These are phyloP conservation scores for Peromyscus polionotus DNA, from an alignment of 2,113 vertebrate genomes.

Conservation along the genomic window DNA sequence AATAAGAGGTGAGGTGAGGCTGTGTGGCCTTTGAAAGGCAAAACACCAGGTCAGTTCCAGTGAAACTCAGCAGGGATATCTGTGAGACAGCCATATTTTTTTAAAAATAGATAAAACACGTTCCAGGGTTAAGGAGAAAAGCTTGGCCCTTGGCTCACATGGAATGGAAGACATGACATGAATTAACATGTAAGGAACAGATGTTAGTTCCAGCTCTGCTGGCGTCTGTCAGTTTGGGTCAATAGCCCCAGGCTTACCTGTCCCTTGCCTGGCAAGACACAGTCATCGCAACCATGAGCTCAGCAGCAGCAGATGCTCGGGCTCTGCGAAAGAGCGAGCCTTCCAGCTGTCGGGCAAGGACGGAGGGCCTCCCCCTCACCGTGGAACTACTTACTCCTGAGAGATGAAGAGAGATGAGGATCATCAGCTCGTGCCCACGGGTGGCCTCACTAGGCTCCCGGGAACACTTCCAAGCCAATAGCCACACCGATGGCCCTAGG, in stretches of 20 bases:
- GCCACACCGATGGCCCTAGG: not conserved
- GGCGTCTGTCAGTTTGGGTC: not conserved
- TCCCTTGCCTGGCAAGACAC: not conserved
- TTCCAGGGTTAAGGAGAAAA: not conserved
- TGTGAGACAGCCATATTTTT: not conserved
- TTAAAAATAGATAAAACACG: not conserved
- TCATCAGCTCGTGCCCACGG: not conserved
- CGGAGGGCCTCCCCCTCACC: not conserved
- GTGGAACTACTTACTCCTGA: not conserved
- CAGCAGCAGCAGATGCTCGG: no score
- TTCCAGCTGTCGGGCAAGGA: not conserved
- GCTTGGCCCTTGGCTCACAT: not conserved
- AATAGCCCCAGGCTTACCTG: not conserved
- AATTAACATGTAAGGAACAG: not conserved
- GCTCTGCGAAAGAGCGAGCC: accelerated
- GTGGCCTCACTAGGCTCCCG: not conserved
- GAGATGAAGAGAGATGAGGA: not conserved
- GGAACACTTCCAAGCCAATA: not conserved
- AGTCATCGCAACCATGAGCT: no score
- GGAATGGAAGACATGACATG: not conserved
- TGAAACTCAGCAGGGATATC: not conserved
- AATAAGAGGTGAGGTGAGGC: not conserved
- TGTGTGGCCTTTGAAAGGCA: not conserved
- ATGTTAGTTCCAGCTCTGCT: not conserved
- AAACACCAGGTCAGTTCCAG: not conserved